Conservation (phyloP, 1,140 invertebrate genomes). For the Physella acuta region DNA sequence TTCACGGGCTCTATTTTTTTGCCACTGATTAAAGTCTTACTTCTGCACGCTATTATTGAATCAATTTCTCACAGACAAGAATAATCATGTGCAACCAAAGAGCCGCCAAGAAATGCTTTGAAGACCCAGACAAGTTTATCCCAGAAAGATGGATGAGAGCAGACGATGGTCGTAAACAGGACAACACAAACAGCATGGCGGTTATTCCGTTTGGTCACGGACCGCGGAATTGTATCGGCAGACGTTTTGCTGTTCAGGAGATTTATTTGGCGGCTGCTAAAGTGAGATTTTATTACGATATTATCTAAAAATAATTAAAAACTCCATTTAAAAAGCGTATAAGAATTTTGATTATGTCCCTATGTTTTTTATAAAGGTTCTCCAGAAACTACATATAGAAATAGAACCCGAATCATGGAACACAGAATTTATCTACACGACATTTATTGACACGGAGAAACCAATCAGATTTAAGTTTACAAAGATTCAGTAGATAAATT, state of each 20-base stretch:
- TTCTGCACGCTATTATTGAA: no score
- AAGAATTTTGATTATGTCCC: background rate
- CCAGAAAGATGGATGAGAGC: background rate
- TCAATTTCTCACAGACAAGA: no score
- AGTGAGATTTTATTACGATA: no score
- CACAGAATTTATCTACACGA: background rate
- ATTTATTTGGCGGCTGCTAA: background rate
- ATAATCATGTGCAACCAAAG: no score
- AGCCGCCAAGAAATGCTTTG: background rate
- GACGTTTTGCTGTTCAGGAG: background rate
- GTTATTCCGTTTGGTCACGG: background rate
- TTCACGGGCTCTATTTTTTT: no score
- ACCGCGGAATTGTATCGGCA: background rate
- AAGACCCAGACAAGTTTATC: background rate
- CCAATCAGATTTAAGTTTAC: background rate
- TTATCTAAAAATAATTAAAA: no score
- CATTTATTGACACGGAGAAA: background rate
- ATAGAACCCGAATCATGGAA: background rate
- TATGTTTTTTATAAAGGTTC: background rate
- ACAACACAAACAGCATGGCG: background rate
- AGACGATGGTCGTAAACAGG: background rate
- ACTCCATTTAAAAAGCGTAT: no score
- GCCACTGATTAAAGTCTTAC: no score
- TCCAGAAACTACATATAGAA: background rate
- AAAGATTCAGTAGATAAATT: background rate